Evolutionary conservation across 2,113 vertebrate species (phyloP).

Genomic region (Zosterops lateralis): DNA sequence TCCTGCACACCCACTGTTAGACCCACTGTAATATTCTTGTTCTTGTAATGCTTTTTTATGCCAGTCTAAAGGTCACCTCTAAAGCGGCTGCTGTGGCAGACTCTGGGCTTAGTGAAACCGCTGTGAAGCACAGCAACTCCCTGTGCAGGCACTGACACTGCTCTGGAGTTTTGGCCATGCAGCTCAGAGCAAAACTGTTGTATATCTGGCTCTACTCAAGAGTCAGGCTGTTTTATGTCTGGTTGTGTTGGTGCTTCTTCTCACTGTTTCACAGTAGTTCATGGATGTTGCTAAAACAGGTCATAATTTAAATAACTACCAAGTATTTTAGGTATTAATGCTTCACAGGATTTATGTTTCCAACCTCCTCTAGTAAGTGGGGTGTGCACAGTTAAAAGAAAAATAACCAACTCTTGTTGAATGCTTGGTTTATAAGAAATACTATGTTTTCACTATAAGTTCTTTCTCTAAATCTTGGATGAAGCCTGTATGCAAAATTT

Average conservation of each 20-base stretch:
- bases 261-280: neutral
- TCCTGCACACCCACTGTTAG: conserved; percentile 19
- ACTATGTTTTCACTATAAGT: neutral
- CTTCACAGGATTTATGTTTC: neutral
- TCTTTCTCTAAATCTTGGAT: neutral
- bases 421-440: neutral
- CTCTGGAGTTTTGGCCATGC: neutral
- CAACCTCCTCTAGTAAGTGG: neutral
- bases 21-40: neutral
- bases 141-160: neutral
- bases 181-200: neutral
- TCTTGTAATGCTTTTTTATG: neutral
- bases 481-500: neutral
- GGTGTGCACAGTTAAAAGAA: neutral
- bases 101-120: neutral
- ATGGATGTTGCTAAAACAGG: neutral
- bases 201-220: neutral
- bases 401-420: neutral
- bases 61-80: neutral
- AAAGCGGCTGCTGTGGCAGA: neutral
- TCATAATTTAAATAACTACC: neutral
- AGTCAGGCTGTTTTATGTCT: neutral
- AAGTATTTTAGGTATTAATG: neutral
- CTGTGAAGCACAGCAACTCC: neutral
- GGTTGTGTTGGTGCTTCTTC: neutral